Evolutionary conservation across 1,140 invertebrate species (phyloP).

Genomic region (Globodera rostochiensis): DNA sequence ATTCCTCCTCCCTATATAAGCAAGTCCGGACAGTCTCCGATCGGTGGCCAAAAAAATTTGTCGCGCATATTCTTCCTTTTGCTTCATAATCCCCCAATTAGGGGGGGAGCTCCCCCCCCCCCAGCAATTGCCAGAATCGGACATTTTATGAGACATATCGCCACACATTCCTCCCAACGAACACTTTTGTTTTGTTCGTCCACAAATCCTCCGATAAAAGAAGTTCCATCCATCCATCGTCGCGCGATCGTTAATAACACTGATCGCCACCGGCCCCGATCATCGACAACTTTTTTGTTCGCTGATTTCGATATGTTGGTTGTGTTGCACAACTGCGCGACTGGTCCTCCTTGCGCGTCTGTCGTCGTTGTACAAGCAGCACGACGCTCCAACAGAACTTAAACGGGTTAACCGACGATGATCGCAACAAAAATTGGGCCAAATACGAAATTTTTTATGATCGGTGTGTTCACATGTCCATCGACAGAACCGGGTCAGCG

Average conservation of each 20-base stretch:
- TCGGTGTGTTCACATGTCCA: not conserved
- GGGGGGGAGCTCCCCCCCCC: not conserved
- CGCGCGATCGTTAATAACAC: not conserved
- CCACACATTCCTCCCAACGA: not conserved
- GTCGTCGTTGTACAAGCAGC: not conserved
- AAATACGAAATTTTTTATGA: not conserved
- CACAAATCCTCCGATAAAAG: not conserved
- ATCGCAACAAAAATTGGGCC: not conserved
- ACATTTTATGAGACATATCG: constrained; percentile 2
- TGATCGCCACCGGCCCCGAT: not conserved
- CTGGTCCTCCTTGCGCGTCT: not conserved
- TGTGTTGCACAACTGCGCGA: not conserved
- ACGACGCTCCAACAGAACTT: not conserved
- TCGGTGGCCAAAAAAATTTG: not conserved
- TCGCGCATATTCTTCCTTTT: not conserved
- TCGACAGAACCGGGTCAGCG: not conserved
- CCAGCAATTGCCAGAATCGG: not conserved
- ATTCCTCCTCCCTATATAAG: not conserved
- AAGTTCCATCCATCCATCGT: not conserved
- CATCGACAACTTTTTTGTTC: not conserved
- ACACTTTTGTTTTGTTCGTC: not conserved
- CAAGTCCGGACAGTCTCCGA: not conserved
- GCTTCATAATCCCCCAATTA: not conserved
- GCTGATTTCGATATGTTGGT: not conserved
- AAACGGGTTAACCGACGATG: not conserved